Evolutionary conservation across 2,888 invertebrate genomes (phyloP), one percentile per base, ranked within the genome.

Genomic region (Lepidonotus clava): DNA sequence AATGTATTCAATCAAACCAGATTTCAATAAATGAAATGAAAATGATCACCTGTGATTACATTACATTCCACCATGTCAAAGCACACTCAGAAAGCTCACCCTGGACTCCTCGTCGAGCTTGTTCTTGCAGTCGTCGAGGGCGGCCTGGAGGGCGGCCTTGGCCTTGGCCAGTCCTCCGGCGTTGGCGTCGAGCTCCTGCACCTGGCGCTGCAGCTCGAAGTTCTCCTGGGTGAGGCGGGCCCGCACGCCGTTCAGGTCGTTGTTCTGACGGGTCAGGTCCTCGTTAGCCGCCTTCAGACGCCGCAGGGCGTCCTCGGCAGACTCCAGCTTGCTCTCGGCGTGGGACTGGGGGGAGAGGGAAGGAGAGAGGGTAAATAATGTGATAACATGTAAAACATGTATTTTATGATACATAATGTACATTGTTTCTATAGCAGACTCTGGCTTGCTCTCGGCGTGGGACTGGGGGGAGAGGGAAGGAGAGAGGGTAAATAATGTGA

Each of bases 81-180:
- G n/a, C n/a, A n/a, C n/a, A n/a, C n/a, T n/a, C n/a, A n/a, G n/a
- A n/a, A 34, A 24, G 51, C 92, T 88, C 91, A 93, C 93, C 90
- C 93, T 91, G 84, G 90, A 89, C 89, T 94, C 93, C 86, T 94
- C 94, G 88, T 94, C 94, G 71, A 92, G 89, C 84, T 89, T 89
- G 87, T 92, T 91, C 91, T 93, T 94, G 88, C 91, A 89, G 88
- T 94, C 94, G 86, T 94, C 94, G 53, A 91, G 87, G 51, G 89
- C 88, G 86, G 90, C 87, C 89, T 93, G 93, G 80, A 94, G 93
- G 87, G 91, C 91, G 53, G 91, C 89, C 90, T 92, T 97, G 91
- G 98, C 98, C 95, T 99, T 98, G 95, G 98, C 98, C 93, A 99
- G 95, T 95, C 98, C 98, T 94, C 98, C 99, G 94, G 99, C 98